These are phyloP conservation scores for Peribatodes rhomboidaria DNA, from an alignment of 2,888 invertebrate species.

Conservation along the genomic window DNA sequence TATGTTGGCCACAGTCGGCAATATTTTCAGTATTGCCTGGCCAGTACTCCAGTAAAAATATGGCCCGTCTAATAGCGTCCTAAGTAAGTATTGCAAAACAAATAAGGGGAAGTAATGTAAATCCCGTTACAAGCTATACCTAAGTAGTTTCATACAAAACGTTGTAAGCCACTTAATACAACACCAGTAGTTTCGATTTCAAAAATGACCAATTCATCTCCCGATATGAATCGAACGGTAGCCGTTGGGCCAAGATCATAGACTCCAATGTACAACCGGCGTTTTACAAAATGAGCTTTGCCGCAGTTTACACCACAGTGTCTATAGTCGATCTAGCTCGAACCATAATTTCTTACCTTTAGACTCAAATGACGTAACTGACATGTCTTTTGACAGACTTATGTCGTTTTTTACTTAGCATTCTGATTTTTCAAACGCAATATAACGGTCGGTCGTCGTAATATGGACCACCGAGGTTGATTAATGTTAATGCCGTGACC, in stretches of 20 bases:
- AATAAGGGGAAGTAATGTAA: no score
- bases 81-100: no score
- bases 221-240: conserved; percentile 56
- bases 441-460: conserved; percentile 65
- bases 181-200: conserved; percentile 20
- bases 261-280: conserved; percentile 52
- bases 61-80: no score
- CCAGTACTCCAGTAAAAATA: no score
- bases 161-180: neutral
- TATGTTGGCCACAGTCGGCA: no score
- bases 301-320: conserved; percentile 29
- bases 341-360: conserved; percentile 55
- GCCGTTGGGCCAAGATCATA: conserved; percentile 42
- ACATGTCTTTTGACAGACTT: conserved; percentile 9
- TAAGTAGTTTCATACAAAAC: neutral
- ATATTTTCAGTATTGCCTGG: no score
- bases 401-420: conserved; percentile 15
- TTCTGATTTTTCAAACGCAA: conserved; percentile 59
- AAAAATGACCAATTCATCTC: conserved; percentile 48
- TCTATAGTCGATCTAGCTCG: conserved; percentile 36
- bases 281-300: conserved; percentile 61
- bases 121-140: no score
- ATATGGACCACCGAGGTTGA: conserved; percentile 71
- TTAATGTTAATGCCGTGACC: conserved; percentile 59
- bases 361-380: conserved; percentile 24